phyloP scores from a whole-genome alignment of 2,797 vertebrate species.

The Amazonetta brasiliensis region DNA sequence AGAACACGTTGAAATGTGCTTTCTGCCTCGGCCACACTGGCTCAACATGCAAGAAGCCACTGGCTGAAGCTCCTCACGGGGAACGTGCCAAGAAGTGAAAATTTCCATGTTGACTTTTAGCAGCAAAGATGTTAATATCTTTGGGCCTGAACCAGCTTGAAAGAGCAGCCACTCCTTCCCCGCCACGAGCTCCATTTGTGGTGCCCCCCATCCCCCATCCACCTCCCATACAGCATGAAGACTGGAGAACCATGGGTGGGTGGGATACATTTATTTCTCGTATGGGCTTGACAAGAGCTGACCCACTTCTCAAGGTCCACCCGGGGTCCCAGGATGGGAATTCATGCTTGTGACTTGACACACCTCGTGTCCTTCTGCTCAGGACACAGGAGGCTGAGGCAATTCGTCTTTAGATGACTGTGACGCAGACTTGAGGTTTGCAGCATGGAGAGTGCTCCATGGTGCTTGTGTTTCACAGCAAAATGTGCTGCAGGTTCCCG shows the following conservation, averaged over 20 bases:
- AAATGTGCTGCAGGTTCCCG: accelerated
- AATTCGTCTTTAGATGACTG: neutral
- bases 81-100: slow-evolving; percentile 7
- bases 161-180: neutral
- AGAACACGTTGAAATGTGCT: neutral
- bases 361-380: neutral
- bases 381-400: neutral
- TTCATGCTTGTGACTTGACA: too few relatives aligned
- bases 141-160: neutral
- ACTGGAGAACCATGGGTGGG: neutral
- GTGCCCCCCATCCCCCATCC: neutral
- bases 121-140: neutral
- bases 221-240: neutral
- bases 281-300: accelerated
- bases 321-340: neutral
- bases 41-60: neutral
- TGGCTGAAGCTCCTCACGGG: neutral
- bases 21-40: neutral
- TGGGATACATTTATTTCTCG: neutral
- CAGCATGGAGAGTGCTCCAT: neutral
- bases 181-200: neutral
- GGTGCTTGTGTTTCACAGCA: neutral
- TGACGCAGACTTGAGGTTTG: neutral
- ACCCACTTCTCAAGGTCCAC: accelerated
- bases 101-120: slow-evolving; percentile 38